These are phyloP conservation scores for Podarcis cretensis DNA, from an alignment of 2,113 vertebrate genomes.

Conservation along the genomic window DNA sequence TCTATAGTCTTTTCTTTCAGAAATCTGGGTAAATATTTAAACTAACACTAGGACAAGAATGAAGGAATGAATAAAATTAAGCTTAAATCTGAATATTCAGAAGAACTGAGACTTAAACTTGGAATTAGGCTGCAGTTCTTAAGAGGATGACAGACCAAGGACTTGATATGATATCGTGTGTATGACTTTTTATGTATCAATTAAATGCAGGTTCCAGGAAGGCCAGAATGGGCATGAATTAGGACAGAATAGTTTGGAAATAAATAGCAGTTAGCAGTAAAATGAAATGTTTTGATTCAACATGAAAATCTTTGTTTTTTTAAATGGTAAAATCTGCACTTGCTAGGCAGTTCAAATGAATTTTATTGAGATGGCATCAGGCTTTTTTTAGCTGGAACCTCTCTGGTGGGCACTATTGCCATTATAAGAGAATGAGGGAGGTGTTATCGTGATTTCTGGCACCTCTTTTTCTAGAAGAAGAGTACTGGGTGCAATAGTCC, in stretches of 20 bases:
- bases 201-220: constrained; percentile 44
- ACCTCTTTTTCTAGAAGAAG: too few relatives aligned
- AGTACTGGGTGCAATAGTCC: too few relatives aligned
- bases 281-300: constrained; percentile 29
- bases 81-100: not conserved
- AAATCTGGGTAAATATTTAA: constrained; percentile 8
- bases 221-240: not conserved
- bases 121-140: constrained; percentile 40
- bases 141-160: constrained; percentile 40
- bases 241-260: not conserved
- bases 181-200: constrained; percentile 58
- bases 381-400: too few relatives aligned
- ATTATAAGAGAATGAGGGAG: too few relatives aligned
- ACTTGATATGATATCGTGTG: constrained; percentile 34
- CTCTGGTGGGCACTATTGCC: too few relatives aligned
- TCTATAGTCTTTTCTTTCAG: not conserved
- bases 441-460: too few relatives aligned
- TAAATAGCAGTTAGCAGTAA: not conserved
- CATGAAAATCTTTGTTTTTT: constrained; percentile 30
- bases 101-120: constrained; percentile 44
- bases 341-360: not conserved
- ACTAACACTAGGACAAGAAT: not conserved
- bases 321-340: constrained; percentile 25
- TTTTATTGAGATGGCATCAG: not conserved
- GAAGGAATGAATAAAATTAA: not conserved